These are phyloP conservation scores for Cotesia glomerata DNA, from an alignment of 1,140 invertebrate species.

Conservation along the genomic window DNA sequence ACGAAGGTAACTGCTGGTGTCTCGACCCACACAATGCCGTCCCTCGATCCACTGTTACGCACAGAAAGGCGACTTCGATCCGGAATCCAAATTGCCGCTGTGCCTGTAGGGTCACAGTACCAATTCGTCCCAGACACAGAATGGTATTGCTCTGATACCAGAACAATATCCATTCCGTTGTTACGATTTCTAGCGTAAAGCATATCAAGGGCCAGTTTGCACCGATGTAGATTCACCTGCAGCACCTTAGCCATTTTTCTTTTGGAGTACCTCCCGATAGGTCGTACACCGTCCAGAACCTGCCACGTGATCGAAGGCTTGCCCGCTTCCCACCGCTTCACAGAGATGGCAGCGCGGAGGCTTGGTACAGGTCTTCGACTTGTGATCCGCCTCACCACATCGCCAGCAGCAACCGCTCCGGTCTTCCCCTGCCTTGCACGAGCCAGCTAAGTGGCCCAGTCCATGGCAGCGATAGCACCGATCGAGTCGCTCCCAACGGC, in stretches of 20 bases:
- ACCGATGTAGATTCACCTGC: background rate
- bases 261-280: background rate
- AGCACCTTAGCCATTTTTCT: background rate
- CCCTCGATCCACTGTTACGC: background rate
- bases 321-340: background rate
- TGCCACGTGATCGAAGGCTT: background rate
- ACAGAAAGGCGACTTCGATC: background rate
- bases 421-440: background rate
- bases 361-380: background rate
- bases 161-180: background rate
- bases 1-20: constrained; percentile 4
- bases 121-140: background rate
- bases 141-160: background rate
- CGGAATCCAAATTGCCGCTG: background rate
- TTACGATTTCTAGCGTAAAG: background rate
- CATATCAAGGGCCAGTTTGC: background rate
- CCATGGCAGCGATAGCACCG: background rate
- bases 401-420: background rate
- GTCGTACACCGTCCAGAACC: background rate
- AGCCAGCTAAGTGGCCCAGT: background rate
- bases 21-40: constrained; percentile 29
- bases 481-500: background rate
- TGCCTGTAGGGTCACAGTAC: background rate
- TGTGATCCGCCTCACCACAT: background rate
- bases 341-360: background rate